phyloP scores from a whole-genome alignment of 1,140 invertebrate genomes.

The Hycleus cichorii region DNA sequence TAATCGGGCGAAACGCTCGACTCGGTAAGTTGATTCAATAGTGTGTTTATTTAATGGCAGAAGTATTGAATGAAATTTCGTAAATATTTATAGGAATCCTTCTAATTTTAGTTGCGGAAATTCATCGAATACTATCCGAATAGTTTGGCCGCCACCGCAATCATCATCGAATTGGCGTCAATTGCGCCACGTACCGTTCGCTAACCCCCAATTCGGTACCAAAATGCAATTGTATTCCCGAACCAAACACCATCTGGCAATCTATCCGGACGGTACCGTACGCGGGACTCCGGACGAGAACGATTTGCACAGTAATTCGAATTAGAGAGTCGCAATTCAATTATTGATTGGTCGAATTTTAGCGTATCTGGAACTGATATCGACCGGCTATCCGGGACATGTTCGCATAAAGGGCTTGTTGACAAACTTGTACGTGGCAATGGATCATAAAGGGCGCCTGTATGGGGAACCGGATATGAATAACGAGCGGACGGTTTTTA shows the following conservation, averaged over 20 bases:
- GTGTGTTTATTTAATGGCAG: too few relatives aligned
- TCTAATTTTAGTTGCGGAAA: too few relatives aligned
- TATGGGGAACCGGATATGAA: slow-evolving; percentile 50
- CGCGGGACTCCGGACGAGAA: slow-evolving; percentile 45
- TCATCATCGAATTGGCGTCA: slow-evolving; percentile 8
- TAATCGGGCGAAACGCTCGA: too few relatives aligned
- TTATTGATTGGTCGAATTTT: slow-evolving; percentile 15
- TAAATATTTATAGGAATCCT: too few relatives aligned
- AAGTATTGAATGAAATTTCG: too few relatives aligned
- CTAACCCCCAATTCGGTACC: slow-evolving; percentile 33
- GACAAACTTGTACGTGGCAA: slow-evolving; percentile 52
- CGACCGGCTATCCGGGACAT: slow-evolving; percentile 45
- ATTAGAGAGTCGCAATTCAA: neutral
- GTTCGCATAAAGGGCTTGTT: slow-evolving; percentile 52
- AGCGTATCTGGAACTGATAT: slow-evolving; percentile 51
- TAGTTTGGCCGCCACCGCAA: slow-evolving; percentile 26
- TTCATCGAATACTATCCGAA: neutral
- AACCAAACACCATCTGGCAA: slow-evolving; percentile 50
- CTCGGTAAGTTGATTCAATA: too few relatives aligned
- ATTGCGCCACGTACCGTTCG: slow-evolving; percentile 16
- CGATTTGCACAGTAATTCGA: slow-evolving; percentile 46
- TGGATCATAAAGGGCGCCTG: slow-evolving; percentile 53
- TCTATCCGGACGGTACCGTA: slow-evolving; percentile 48
- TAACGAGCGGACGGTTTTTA: slow-evolving; percentile 51
- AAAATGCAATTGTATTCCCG: slow-evolving; percentile 50